Percentiles rank a stretch among this genome's conserved stretches.
Evolutionary conservation across 2,888 invertebrate genomes (phyloP).

Genomic region (Eupithecia centaureata): DNA sequence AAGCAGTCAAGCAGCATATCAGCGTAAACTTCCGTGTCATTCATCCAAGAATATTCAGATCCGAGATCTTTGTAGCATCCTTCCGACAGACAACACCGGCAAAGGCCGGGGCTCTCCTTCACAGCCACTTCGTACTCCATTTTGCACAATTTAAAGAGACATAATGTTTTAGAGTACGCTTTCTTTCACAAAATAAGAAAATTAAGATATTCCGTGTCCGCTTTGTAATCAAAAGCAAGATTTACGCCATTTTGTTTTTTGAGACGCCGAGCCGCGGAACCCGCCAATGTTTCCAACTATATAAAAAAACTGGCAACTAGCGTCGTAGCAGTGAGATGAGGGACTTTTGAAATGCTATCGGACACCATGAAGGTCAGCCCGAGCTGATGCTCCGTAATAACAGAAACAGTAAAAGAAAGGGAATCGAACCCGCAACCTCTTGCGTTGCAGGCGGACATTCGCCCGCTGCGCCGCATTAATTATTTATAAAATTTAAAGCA

Average conservation of each 20-base stretch:
- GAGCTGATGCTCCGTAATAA: too few relatives aligned
- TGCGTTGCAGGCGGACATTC: too few relatives aligned
- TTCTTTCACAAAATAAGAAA: constrained; percentile 10
- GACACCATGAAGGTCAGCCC: too few relatives aligned
- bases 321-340: too few relatives aligned
- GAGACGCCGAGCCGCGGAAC: too few relatives aligned
- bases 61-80: constrained; percentile 78
- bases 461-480: too few relatives aligned
- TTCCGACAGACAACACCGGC: constrained; percentile 80
- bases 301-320: too few relatives aligned
- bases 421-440: too few relatives aligned
- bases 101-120: constrained; percentile 76
- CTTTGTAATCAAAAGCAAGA: neutral
- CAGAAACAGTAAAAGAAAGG: too few relatives aligned
- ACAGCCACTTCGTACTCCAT: constrained; percentile 78
- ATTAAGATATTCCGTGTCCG: neutral
- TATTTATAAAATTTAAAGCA: too few relatives aligned
- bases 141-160: constrained; percentile 42
- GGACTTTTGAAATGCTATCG: too few relatives aligned
- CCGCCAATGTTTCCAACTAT: too few relatives aligned
- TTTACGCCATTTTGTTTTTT: constrained; percentile 28
- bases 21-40: constrained; percentile 76
- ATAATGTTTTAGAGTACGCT: constrained; percentile 13
- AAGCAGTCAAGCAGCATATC: constrained; percentile 79
- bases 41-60: constrained; percentile 76